These are phyloP conservation scores for Pelvicachromis taeniatus DNA, from an alignment of 2,113 vertebrate genomes.

Conservation along the genomic window DNA sequence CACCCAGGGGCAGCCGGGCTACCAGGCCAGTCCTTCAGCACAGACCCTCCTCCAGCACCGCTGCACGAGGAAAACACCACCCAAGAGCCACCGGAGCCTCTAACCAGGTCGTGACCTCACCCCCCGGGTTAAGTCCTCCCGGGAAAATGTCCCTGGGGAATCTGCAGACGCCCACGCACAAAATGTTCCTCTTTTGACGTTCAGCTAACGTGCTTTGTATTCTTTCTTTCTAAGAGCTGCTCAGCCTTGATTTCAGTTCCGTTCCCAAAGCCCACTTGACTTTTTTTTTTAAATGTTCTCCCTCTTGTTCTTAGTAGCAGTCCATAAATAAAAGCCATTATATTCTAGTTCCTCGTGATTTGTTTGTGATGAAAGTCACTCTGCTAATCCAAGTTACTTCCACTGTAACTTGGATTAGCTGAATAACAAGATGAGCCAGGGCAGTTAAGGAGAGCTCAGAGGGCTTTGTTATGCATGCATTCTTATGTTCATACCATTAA, in stretches of 20 bases:
- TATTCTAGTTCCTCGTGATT: neutral
- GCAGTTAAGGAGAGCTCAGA: neutral
- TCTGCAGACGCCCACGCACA: no score
- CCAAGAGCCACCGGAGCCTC: no score
- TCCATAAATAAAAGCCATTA: neutral
- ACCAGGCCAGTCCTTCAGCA: no score
- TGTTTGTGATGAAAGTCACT: neutral
- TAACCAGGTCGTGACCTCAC: no score
- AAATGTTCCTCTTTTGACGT: conserved; percentile 48
- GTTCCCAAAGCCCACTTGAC: conserved; percentile 25
- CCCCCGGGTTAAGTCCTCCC: no score
- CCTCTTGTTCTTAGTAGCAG: neutral
- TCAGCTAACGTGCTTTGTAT: conserved; percentile 26
- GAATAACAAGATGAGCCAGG: neutral
- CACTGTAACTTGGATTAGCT: neutral
- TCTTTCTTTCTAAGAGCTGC: neutral
- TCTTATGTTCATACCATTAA: neutral
- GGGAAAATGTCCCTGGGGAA: no score
- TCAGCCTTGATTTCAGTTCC: conserved; percentile 1
- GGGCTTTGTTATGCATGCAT: neutral
- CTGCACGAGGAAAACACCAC: no score
- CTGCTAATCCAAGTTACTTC: neutral
- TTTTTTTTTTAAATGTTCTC: neutral
- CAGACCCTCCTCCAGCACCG: no score
- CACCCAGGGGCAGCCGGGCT: no score